A percentile compares a stretch with the other conserved stretches of the same genome.
Evolutionary conservation across 2,797 vertebrate genomes (phyloP).

Genomic region (Intellagama lesueurii): DNA sequence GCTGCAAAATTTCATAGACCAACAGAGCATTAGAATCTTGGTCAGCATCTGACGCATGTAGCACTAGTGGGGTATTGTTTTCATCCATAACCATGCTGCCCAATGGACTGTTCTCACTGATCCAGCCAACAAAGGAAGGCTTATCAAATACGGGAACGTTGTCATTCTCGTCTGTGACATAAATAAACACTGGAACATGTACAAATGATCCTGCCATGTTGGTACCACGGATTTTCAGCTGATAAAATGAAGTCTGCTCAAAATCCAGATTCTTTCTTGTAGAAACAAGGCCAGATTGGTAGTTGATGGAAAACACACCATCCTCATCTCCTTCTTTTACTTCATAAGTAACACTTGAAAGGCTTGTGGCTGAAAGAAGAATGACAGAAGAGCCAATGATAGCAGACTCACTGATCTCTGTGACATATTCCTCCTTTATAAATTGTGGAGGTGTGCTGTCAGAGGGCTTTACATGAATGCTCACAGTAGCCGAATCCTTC

Average conservation of each 20-base stretch:
- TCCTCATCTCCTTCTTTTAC: conserved; percentile 88
- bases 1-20: conserved; percentile 89
- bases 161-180: conserved; percentile 94
- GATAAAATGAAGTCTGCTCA: conserved; percentile 86
- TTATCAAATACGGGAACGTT: conserved; percentile 86
- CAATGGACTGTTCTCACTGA: conserved; percentile 86
- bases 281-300: conserved; percentile 89
- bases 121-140: conserved; percentile 83
- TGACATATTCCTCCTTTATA: conserved; percentile 85
- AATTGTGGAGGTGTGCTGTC: conserved; percentile 89
- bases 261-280: conserved; percentile 86
- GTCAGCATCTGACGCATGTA: conserved; percentile 89
- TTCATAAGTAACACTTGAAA: conserved; percentile 87
- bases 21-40: conserved; percentile 88
- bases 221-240: conserved; percentile 85
- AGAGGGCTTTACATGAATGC: conserved; percentile 82
- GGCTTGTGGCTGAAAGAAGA: conserved; percentile 84
- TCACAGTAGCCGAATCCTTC: conserved; percentile 86
- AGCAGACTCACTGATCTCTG: conserved; percentile 90
- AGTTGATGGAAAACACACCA: conserved; percentile 88
- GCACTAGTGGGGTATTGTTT: conserved; percentile 87
- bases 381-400: conserved; percentile 83
- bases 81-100: conserved; percentile 90
- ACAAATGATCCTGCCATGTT: conserved; percentile 84
- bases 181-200: conserved; percentile 82